These are phyloP conservation scores for Acanthosepion pharaonis DNA, from an alignment of 2,888 invertebrate genomes.

Conservation along the genomic window DNA sequence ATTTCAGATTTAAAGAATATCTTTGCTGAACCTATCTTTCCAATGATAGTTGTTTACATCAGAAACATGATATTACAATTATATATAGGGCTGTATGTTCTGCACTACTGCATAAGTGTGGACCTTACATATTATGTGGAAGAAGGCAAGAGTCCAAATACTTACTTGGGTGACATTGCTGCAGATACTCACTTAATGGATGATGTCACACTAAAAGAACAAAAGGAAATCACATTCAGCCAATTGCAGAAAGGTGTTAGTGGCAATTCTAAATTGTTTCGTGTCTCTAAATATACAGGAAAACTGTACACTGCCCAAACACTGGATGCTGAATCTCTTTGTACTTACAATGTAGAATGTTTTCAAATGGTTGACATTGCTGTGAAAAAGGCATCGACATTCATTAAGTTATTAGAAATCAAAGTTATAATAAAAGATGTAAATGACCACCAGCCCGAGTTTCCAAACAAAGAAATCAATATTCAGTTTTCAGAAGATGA, in stretches of 20 bases:
- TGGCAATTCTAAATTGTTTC: neutral
- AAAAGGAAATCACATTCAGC: neutral
- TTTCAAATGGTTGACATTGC: conserved; percentile 10
- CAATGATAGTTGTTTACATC: neutral
- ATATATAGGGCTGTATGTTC: neutral
- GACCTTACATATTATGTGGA: neutral
- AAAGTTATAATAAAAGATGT: conserved; percentile 41
- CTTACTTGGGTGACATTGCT: neutral
- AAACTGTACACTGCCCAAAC: neutral
- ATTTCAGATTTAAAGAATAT: neutral
- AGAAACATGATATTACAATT: neutral
- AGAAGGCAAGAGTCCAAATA: neutral
- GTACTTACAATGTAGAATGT: conserved; percentile 35
- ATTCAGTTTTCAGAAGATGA: conserved; percentile 57
- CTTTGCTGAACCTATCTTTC: neutral
- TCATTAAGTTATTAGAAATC: conserved; percentile 37
- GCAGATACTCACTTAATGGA: neutral
- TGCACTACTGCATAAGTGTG: neutral
- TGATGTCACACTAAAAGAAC: neutral
- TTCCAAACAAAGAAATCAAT: conserved; percentile 54
- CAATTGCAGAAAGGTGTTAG: neutral
- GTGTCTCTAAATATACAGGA: neutral
- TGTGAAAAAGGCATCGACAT: neutral
- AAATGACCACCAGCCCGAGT: conserved; percentile 55
- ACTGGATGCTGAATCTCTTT: conserved; percentile 39